Conservation (phyloP, 1,140 invertebrate species). For the Drosophila varians region DNA sequence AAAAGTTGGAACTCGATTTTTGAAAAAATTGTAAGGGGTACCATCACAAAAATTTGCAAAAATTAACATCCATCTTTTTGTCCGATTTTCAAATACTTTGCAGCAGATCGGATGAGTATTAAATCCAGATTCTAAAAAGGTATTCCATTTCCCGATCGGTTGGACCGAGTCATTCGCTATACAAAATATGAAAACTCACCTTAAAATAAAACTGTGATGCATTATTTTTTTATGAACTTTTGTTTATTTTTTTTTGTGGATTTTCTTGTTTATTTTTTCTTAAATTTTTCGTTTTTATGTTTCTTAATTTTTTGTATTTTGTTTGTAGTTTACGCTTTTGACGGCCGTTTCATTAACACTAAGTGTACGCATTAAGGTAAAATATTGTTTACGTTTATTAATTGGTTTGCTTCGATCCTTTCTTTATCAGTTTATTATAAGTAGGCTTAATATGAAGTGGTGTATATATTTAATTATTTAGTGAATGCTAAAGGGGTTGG, state of each 20-base stretch:
- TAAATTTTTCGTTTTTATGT: conserved; percentile 11
- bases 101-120: no score
- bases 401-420: conserved; percentile 25
- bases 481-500: conserved; percentile 22
- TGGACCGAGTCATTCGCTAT: no score
- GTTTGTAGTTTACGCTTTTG: conserved; percentile 22
- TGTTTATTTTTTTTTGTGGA: conserved; percentile 21
- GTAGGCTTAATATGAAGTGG: conserved; percentile 55
- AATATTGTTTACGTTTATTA: conserved; percentile 59
- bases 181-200: no score
- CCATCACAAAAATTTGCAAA: no score
- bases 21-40: no score
- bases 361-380: conserved; percentile 72
- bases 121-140: no score
- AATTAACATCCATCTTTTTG: no score
- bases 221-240: conserved; percentile 19
- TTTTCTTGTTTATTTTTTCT: conserved; percentile 13
- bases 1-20: no score
- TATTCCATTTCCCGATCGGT: no score
- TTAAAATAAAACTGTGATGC: not conserved
- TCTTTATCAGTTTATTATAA: conserved; percentile 27
- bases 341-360: conserved; percentile 57
- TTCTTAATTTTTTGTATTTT: conserved; percentile 12
- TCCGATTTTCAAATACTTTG: no score
- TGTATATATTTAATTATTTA: conserved; percentile 26